Conservation (phyloP, 2,797 vertebrate genomes). For the Gambelia wislizenii region DNA sequence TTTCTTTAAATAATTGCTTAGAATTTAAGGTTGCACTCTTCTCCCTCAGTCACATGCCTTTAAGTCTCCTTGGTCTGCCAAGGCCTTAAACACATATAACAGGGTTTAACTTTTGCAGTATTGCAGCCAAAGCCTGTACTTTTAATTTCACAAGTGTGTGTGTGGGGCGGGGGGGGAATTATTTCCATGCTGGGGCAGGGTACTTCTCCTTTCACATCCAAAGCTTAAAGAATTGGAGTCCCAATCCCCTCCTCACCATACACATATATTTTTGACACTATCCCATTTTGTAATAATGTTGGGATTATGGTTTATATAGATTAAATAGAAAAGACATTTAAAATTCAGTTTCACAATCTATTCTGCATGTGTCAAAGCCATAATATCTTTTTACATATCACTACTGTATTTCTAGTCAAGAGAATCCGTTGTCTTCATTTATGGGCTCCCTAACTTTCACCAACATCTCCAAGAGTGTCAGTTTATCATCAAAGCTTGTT, state of each 20-base stretch:
- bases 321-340: slow-evolving; percentile 40
- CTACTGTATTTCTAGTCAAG: slow-evolving; percentile 40
- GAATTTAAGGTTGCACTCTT: slow-evolving; percentile 7
- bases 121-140: slow-evolving; percentile 51
- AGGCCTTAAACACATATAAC: not conserved
- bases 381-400: slow-evolving; percentile 49
- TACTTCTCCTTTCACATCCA: slow-evolving; percentile 37
- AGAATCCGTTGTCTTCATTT: not conserved
- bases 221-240: slow-evolving; percentile 48
- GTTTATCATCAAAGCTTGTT: slow-evolving; percentile 45
- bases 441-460: slow-evolving; percentile 4
- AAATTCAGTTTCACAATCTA: slow-evolving; percentile 67
- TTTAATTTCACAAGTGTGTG: slow-evolving; percentile 70
- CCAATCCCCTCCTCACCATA: slow-evolving; percentile 5
- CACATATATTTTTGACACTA: not conserved
- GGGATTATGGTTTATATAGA: slow-evolving; percentile 50
- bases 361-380: slow-evolving; percentile 58
- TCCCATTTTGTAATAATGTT: not conserved
- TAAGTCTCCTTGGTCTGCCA: not conserved
- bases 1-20: slow-evolving; percentile 63
- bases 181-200: slow-evolving; percentile 61
- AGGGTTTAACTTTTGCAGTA: not conserved
- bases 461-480: slow-evolving; percentile 56
- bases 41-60: not conserved
- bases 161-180: slow-evolving; percentile 18